Conservation (phyloP, 2,797 vertebrate genomes). For the Neosilurus mollespiculum region DNA sequence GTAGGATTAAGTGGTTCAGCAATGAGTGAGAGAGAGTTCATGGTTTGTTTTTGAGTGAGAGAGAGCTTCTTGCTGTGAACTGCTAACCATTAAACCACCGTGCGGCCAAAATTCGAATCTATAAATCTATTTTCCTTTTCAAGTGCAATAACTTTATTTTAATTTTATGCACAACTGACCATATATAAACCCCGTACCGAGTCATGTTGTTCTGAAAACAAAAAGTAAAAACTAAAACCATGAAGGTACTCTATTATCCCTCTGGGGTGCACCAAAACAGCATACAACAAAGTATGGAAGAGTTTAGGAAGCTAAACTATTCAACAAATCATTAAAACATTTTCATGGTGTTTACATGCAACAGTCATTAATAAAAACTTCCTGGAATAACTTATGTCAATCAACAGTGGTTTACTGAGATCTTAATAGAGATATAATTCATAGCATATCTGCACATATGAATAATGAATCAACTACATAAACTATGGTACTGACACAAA, state of each 20-base stretch:
- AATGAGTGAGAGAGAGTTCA: no score
- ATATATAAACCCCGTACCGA: neutral
- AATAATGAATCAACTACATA: neutral
- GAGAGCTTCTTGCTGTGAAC: no score
- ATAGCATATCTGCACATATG: neutral
- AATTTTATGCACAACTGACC: neutral
- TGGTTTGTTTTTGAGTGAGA: no score
- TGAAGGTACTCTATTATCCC: neutral
- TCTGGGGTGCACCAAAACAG: neutral
- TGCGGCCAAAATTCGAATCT: neutral
- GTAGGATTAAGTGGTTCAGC: no score
- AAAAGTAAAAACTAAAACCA: neutral
- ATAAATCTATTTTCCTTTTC: neutral
- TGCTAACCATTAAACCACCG: no score
- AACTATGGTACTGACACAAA: neutral
- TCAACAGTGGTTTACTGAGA: neutral
- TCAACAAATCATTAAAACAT: neutral
- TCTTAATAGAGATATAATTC: neutral
- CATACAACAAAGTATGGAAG: neutral
- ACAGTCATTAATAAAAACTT: constrained; percentile 27
- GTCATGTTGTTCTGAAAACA: neutral
- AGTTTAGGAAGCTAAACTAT: neutral
- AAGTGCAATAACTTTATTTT: neutral
- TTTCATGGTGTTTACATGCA: neutral
- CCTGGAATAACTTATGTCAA: constrained; percentile 25